These are phyloP conservation scores for Littorina saxatilis DNA, from an alignment of 1,140 invertebrate species.

Conservation along the genomic window DNA sequence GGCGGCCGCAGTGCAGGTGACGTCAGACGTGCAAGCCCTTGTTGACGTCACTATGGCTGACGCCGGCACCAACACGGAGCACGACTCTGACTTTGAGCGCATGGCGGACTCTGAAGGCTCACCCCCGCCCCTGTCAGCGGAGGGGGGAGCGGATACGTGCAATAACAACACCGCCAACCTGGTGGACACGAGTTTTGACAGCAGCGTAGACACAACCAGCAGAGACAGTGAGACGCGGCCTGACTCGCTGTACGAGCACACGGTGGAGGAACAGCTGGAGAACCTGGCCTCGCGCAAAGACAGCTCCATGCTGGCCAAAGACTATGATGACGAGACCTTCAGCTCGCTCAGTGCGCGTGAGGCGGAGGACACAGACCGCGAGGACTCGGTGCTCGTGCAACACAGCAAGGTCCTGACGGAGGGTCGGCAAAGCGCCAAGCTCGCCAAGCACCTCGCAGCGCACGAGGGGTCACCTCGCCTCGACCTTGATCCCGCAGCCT, in stretches of 20 bases:
- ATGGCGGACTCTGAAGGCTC: constrained; percentile 46
- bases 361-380: constrained; percentile 41
- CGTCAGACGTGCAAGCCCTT: neutral
- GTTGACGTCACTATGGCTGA: constrained; percentile 46
- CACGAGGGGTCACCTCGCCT: neutral
- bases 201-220: constrained; percentile 61
- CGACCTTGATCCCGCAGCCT: neutral
- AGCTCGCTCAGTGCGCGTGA: constrained; percentile 58
- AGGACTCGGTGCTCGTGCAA: constrained; percentile 46
- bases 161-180: constrained; percentile 51
- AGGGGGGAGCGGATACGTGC: constrained; percentile 29
- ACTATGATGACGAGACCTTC: constrained; percentile 70
- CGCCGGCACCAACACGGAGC: constrained; percentile 57
- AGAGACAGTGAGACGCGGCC: constrained; percentile 42
- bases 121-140: constrained; percentile 13
- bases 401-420: constrained; percentile 45
- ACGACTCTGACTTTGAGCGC: constrained; percentile 55
- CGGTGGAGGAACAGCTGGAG: constrained; percentile 71
- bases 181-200: constrained; percentile 65
- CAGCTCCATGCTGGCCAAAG: constrained; percentile 50
- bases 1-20: neutral
- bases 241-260: constrained; percentile 73
- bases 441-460: constrained; percentile 31
- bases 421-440: constrained; percentile 39
- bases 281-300: constrained; percentile 39